These are phyloP conservation scores for Tetraodon nigroviridis DNA, from an alignment of 2,113 vertebrate species.

Conservation along the genomic window DNA sequence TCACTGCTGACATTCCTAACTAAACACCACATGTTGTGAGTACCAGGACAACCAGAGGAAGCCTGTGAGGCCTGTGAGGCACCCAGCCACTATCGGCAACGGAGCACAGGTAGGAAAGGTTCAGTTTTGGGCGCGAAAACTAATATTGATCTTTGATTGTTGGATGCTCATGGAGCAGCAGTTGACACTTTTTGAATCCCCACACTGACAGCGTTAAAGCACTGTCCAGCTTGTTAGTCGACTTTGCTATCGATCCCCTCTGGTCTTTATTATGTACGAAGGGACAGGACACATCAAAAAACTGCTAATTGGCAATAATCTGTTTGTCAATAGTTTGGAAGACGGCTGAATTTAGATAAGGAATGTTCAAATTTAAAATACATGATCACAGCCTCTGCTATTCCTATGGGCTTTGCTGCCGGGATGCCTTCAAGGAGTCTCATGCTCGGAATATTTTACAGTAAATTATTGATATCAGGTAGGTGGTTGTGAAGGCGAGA, in stretches of 20 bases:
- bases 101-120: too few relatives aligned
- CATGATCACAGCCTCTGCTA: slow-evolving; percentile 61
- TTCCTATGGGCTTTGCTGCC: slow-evolving; percentile 55
- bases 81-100: too few relatives aligned
- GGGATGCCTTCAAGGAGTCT: slow-evolving; percentile 62
- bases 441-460: slow-evolving; percentile 68
- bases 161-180: slow-evolving; percentile 1
- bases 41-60: neutral
- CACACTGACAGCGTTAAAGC: slow-evolving; percentile 49
- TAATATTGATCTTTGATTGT: slow-evolving; percentile 8
- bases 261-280: slow-evolving; percentile 78
- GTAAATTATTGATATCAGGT: slow-evolving; percentile 52
- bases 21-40: neutral
- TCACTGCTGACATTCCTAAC: slow-evolving; percentile 6
- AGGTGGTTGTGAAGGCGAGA: slow-evolving; percentile 41
- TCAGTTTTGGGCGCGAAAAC: too few relatives aligned
- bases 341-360: slow-evolving; percentile 81
- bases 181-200: slow-evolving; percentile 38
- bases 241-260: slow-evolving; percentile 69
- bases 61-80: neutral
- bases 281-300: slow-evolving; percentile 76
- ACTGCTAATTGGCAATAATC: slow-evolving; percentile 84
- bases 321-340: slow-evolving; percentile 78
- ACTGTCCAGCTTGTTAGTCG: slow-evolving; percentile 67
- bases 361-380: slow-evolving; percentile 76